Conservation (phyloP, 1,140 invertebrate genomes). For the Bombus waltoni region DNA sequence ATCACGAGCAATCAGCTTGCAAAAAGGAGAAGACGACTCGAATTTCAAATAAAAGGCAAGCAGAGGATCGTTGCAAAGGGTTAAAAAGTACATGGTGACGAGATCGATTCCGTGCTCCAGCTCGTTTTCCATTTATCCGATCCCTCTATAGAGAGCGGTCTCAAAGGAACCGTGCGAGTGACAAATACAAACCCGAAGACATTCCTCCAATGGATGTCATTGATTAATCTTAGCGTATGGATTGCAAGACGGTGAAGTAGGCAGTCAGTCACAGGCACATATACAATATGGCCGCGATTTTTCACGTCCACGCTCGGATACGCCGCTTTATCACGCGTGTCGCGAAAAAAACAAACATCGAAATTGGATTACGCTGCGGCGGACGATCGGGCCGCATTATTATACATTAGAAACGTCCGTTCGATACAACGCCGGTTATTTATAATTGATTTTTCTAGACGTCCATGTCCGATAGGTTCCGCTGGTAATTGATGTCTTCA, state of each 20-base stretch:
- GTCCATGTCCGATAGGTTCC: not conserved
- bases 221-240: conserved; percentile 63
- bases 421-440: conserved; percentile 17
- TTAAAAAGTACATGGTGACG: not conserved
- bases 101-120: conserved; percentile 22
- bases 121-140: conserved; percentile 35
- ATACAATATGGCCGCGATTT: conserved; percentile 51
- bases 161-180: conserved; percentile 54
- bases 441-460: conserved; percentile 36
- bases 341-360: conserved; percentile 52
- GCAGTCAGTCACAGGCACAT: conserved; percentile 53
- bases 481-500: conserved; percentile 1
- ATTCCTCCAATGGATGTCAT: conserved; percentile 58
- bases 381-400: conserved; percentile 31
- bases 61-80: not conserved
- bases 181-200: conserved; percentile 76
- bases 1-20: not conserved
- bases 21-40: not conserved
- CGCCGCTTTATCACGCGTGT: conserved; percentile 49
- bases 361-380: conserved; percentile 46
- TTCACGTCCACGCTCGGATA: conserved; percentile 52
- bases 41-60: not conserved
- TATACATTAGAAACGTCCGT: conserved; percentile 41
- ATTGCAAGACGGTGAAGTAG: conserved; percentile 47
- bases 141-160: conserved; percentile 7